Percentiles rank a stretch among this genome's conserved stretches.
Conservation (phyloP, 2,888 invertebrate genomes). For the Tachina grossa region DNA sequence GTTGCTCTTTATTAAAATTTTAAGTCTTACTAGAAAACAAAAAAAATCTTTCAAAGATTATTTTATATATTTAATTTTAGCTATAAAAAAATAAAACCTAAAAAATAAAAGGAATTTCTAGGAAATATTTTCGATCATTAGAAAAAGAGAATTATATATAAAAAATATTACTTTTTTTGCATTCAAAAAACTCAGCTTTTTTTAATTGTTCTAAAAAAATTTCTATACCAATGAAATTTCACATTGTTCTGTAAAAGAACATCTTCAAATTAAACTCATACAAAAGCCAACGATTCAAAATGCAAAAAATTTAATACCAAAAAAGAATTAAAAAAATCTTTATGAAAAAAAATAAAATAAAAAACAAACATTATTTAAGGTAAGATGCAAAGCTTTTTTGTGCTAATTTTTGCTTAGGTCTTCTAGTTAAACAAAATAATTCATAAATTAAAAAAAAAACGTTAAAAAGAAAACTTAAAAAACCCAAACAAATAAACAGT, state of each 20-base stretch:
- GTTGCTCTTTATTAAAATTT: conserved; percentile 78
- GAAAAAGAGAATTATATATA: conserved; percentile 34
- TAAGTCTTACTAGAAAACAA: conserved; percentile 70
- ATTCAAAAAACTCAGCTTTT: conserved; percentile 69
- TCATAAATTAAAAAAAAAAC: conserved; percentile 59
- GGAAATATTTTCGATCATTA: conserved; percentile 72
- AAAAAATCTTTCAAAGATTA: conserved; percentile 79
- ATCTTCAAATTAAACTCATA: conserved; percentile 6
- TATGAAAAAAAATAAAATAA: conserved; percentile 24
- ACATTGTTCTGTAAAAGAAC: conserved; percentile 38
- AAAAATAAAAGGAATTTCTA: conserved; percentile 63
- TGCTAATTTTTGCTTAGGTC: conserved; percentile 71
- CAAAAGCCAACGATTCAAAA: conserved; percentile 35
- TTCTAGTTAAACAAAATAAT: conserved; percentile 66
- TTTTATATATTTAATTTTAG: conserved; percentile 75
- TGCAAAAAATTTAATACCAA: conserved; percentile 62
- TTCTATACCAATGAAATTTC: conserved; percentile 47
- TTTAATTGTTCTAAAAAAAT: conserved; percentile 47
- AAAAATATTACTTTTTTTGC: conserved; percentile 71
- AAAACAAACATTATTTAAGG: conserved; percentile 61
- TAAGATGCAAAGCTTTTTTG: conserved; percentile 71
- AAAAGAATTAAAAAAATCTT: conserved; percentile 31
- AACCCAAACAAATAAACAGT: conserved; percentile 58
- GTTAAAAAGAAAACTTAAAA: conserved; percentile 17
- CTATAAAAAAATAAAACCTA: conserved; percentile 50